Conservation (phyloP, 2,888 invertebrate species). For the Amblyjoppa proteus region DNA sequence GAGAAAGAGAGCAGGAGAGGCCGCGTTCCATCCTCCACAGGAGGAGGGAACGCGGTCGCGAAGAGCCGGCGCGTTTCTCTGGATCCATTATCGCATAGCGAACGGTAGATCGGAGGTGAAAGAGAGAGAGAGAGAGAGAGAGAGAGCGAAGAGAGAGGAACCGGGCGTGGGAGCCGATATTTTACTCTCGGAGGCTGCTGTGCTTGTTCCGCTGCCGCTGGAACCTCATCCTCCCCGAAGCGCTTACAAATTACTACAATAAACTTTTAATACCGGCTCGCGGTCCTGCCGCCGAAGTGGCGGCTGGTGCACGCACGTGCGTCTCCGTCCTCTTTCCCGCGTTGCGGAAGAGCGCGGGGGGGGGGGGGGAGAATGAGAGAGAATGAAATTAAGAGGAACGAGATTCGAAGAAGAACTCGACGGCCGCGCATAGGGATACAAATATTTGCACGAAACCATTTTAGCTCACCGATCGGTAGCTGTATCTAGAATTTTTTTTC, state of each 20-base stretch:
- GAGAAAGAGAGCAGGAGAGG: neutral
- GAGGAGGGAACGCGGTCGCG: neutral
- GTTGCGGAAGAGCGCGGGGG: neutral
- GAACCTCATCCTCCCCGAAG: slow-evolving; percentile 54
- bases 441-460: slow-evolving; percentile 54
- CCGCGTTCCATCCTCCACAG: neutral
- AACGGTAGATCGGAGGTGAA: neutral
- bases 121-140: neutral
- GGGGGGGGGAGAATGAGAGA: neutral
- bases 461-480: slow-evolving; percentile 42
- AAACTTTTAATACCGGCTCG: slow-evolving; percentile 77
- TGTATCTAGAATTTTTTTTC: neutral
- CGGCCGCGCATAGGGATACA: slow-evolving; percentile 44
- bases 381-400: slow-evolving; percentile 37
- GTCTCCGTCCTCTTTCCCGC: slow-evolving; percentile 50
- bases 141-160: slow-evolving; percentile 19
- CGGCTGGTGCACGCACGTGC: slow-evolving; percentile 72
- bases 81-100: slow-evolving; percentile 74
- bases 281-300: slow-evolving; percentile 35
- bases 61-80: slow-evolving; percentile 51
- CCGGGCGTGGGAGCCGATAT: slow-evolving; percentile 77
- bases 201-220: slow-evolving; percentile 51
- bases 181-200: slow-evolving; percentile 31
- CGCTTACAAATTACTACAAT: slow-evolving; percentile 79
- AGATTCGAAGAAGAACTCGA: slow-evolving; percentile 36